Conservation (phyloP, 2,113 vertebrate genomes). For the Pampusana beccarii region DNA sequence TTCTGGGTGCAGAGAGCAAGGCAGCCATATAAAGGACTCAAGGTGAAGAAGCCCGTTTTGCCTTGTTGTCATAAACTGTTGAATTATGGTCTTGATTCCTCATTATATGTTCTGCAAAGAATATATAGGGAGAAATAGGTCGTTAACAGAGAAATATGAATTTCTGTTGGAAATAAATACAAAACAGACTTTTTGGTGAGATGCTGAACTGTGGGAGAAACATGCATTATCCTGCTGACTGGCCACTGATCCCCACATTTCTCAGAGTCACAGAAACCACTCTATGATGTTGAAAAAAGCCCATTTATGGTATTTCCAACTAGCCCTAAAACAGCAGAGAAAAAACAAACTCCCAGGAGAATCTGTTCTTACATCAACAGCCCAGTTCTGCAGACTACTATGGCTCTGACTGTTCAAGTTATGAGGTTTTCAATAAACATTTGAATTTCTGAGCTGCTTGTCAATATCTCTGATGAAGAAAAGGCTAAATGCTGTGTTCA, state of each 20-base stretch:
- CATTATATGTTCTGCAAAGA: background rate
- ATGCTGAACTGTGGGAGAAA: background rate
- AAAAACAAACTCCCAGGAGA: background rate
- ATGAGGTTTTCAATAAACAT: background rate
- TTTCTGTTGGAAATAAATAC: background rate
- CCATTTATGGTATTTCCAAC: background rate
- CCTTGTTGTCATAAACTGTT: background rate
- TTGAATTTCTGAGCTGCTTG: background rate
- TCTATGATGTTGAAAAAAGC: background rate
- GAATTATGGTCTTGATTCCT: background rate
- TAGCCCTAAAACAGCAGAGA: background rate
- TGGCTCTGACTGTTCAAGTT: background rate
- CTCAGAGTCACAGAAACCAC: background rate
- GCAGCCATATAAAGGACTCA: rapidly evolving
- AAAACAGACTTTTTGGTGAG: background rate
- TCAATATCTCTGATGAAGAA: background rate
- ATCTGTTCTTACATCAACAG: background rate
- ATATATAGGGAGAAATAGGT: background rate
- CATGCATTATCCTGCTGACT: background rate
- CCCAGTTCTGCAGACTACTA: background rate
- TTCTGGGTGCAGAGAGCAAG: background rate
- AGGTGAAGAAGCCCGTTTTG: background rate
- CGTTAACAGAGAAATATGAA: background rate
- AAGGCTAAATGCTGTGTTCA: background rate
- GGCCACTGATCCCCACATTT: background rate